Percentiles rank a stretch among this genome's conserved stretches.
These are phyloP conservation scores for Calidris pugnax DNA, from an alignment of 2,113 vertebrate species.

Conservation along the genomic window DNA sequence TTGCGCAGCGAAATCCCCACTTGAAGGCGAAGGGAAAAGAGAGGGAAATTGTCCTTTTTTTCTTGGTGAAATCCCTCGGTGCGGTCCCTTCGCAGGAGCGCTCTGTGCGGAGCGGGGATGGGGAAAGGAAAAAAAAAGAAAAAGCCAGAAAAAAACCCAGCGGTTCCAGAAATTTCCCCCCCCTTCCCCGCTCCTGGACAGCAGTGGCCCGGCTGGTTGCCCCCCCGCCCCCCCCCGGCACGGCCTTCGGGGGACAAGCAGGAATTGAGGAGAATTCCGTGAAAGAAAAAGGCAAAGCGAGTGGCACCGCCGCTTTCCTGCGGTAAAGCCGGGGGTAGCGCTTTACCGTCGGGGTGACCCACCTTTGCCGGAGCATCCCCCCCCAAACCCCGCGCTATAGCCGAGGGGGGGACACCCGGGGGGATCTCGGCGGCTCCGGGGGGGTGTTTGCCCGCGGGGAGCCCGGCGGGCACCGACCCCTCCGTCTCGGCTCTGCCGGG, in stretches of 20 bases:
- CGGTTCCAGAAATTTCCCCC: background rate
- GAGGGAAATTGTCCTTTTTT: background rate
- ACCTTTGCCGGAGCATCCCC: background rate
- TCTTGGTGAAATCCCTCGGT: background rate
- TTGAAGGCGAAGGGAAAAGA: background rate
- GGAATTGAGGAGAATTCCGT: background rate
- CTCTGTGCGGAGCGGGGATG: background rate
- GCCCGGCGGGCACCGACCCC: background rate
- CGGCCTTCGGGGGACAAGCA: background rate
- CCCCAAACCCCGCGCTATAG: background rate
- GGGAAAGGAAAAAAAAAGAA: no score
- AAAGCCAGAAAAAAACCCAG: background rate
- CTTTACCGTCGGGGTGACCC: background rate
- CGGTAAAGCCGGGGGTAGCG: background rate
- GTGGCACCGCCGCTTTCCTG: fast-evolving
- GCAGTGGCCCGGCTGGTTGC: background rate
- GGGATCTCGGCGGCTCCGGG: no score
- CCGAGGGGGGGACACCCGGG: background rate
- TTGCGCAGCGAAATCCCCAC: background rate
- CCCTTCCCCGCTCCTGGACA: background rate
- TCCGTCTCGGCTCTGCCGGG: background rate
- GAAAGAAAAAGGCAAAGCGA: background rate
- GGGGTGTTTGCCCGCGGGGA: background rate
- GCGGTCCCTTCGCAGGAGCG: background rate
- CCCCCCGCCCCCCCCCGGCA: no score